A percentile compares a stretch with the other conserved stretches of the same genome.
These are phyloP conservation scores for Falco novaeseelandiae DNA, from an alignment of 2,797 vertebrate genomes.

Conservation along the genomic window DNA sequence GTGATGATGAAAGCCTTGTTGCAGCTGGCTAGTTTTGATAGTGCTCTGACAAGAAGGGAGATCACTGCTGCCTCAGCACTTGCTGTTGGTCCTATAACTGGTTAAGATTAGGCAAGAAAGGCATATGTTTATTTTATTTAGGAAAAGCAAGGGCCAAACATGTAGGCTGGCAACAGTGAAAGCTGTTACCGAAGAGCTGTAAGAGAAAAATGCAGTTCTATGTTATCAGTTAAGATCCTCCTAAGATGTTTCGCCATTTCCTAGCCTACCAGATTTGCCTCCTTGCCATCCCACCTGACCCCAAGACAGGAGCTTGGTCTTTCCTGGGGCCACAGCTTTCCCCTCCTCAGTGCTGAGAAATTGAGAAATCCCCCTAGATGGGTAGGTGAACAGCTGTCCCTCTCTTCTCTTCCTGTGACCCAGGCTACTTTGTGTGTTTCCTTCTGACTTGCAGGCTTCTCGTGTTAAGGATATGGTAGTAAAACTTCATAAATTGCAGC, in stretches of 20 bases:
- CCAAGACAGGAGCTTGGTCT: rapidly evolving
- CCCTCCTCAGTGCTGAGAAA: not conserved
- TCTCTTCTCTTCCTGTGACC: not conserved
- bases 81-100: not conserved
- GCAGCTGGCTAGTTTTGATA: no score
- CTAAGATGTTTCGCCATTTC: not conserved
- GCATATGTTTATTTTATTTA: not conserved
- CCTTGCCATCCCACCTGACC: no score
- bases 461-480: not conserved
- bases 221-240: not conserved
- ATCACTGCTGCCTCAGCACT: not conserved
- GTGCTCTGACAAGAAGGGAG: not conserved
- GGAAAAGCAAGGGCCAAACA: not conserved
- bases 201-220: not conserved
- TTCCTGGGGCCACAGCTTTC: not conserved
- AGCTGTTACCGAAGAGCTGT: not conserved
- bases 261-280: not conserved
- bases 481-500: not conserved
- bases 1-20: no score
- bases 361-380: not conserved
- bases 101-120: not conserved
- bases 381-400: not conserved
- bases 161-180: not conserved
- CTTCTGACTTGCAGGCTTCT: not conserved
- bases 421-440: not conserved